Conservation (phyloP, 2,113 vertebrate genomes). For the Mirza zaza region DNA sequence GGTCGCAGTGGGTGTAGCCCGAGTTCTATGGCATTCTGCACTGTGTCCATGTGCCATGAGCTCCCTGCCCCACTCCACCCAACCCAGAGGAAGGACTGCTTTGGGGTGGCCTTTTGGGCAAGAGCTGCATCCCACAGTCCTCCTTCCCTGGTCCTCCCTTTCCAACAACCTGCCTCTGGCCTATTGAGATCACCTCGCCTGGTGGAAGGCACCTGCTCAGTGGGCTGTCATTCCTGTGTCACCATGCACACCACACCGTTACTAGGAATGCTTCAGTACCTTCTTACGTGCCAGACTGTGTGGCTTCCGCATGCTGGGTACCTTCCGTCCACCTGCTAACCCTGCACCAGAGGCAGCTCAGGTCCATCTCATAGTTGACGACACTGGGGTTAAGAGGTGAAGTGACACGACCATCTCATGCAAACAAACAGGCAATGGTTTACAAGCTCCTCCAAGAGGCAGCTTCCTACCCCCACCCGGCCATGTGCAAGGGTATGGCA, state of each 20-base stretch:
- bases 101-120: neutral
- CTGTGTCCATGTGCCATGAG: accelerated
- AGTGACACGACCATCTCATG: neutral
- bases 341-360: neutral
- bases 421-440: neutral
- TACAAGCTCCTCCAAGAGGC: neutral
- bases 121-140: neutral
- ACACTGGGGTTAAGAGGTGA: neutral
- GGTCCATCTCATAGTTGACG: neutral
- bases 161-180: neutral
- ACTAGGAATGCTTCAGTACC: neutral
- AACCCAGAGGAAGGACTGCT: neutral
- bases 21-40: neutral
- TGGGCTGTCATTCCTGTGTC: neutral
- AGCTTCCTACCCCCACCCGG: neutral
- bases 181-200: neutral
- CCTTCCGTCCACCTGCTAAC: neutral
- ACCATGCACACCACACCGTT: accelerated
- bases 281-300: neutral
- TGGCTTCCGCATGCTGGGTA: neutral
- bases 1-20: no score
- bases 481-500: neutral
- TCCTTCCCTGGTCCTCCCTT: neutral
- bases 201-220: neutral
- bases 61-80: neutral